Base-by-base conservation (phyloP, 30 jellyfish, hydroid and myxozoan species). In the Aurelia aurita region DNA sequence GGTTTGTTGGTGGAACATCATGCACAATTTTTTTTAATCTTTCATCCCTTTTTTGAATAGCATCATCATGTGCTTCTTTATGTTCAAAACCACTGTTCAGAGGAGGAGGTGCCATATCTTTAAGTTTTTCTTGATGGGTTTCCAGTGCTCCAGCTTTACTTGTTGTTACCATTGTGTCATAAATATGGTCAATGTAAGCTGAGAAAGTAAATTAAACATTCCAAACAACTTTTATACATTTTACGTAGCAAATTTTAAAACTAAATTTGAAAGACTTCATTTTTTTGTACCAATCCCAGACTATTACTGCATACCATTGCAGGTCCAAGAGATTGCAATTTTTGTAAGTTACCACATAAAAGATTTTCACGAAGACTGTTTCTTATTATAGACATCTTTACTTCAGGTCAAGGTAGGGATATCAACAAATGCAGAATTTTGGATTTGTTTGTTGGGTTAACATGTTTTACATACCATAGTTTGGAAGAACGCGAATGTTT, bases 401-500 rank as follows among this genome's bases (percentile, higher is more conserved):
- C 19, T 49, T 12, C 61, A 49, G 12, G 19, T 10, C 61, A 12
- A 49, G 19, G 12, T 49, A 49, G 16, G 19, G 19, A 10, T 10
- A 49, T 10, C 61, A 10, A 10, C 12, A 49, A 19, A 12, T 10
- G 61, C 12, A 49, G 16, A 49, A 10, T 49, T 10, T 12, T 19
- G 19, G 12, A 10, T 49, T 19, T 49, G 12, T 49, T 19, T 19
- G 23, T 58, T 58, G 31, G n/a, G 69, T 58, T 18, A 18, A 58
- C 69, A 5, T 27, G n/a, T 18, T 58, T 18, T 58, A 58, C 69
- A 58, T 58, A 58, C 69, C 69, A 58, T 58, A 58, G 69, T 58
- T 58, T 58, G 69, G 69, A 58, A 58, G 31, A 58, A 58, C 69
- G 23, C 69, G n/a, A 58, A 15, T 58, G 69, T 31, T 58, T 58